A percentile compares a stretch with the other conserved stretches of the same genome.
These are phyloP conservation scores for Botia almorhae DNA, from an alignment of 2,797 vertebrate species.

Conservation along the genomic window DNA sequence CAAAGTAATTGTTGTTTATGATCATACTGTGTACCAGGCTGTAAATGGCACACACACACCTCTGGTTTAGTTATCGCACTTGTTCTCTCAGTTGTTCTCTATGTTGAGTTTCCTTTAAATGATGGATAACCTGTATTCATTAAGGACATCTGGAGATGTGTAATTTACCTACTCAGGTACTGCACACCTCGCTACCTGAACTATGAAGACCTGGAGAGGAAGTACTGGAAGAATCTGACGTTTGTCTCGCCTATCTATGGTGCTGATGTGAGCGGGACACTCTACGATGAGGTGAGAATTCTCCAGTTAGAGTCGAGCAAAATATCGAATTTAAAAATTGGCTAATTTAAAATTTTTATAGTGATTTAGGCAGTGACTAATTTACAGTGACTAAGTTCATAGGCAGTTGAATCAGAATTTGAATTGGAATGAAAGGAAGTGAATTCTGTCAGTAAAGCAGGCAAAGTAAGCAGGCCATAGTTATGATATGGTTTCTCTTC, in stretches of 20 bases:
- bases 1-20: background rate
- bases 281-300: conserved; percentile 90
- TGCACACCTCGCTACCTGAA: conserved; percentile 92
- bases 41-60: no score
- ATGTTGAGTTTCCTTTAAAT: conserved; percentile 7
- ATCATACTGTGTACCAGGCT: background rate
- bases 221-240: conserved; percentile 98
- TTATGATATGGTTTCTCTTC: background rate
- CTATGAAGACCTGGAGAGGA: conserved; percentile 96
- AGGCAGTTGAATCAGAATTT: no score
- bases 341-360: no score
- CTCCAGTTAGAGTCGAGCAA: no score
- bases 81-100: background rate
- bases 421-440: no score
- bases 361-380: no score
- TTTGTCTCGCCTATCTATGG: conserved; percentile 97
- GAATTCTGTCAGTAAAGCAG: no score
- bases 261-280: conserved; percentile 93
- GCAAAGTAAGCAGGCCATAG: background rate
- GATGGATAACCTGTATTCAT: conserved; percentile 25
- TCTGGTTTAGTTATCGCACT: background rate
- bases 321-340: no score
- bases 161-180: conserved; percentile 78
- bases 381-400: no score
- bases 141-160: conserved; percentile 28